Evolutionary conservation across 1,140 invertebrate species (phyloP), one percentile per base, ranked within the genome.

Genomic region (Sycophila sp.): DNA sequence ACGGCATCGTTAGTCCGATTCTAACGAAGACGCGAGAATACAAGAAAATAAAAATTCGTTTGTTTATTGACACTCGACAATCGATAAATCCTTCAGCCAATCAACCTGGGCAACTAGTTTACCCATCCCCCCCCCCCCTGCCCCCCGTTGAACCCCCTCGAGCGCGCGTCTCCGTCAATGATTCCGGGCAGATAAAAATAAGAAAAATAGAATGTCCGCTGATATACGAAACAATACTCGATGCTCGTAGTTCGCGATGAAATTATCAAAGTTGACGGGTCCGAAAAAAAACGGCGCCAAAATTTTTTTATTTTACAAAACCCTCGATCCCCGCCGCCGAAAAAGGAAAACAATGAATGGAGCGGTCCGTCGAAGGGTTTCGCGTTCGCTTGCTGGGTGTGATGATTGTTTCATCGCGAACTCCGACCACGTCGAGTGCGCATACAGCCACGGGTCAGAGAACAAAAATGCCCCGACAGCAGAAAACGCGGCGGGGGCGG

Each of bases 381-480:
- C 26, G n/a, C 34, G 45, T 7, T 30, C 0, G 30, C 24, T 13
- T 24, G 40, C 19, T 38, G 32, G 42, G 24, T 24, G 45, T n/a
- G 62, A 71, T 71, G 60, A 71, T 71, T 71, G 62, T 65, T 71
- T 65, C 40, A 71, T 70, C 32, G 49, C 19, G 59, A 53, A 63
- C 11, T 19, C 45, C 34, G 26, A 36, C 22, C 56, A 59, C 53
- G 66, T 53, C 22, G 30, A 19, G 49, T 19, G 28, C 26, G 13
- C 26, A 34, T n/a, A 53, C 32, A 60, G 26, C 19, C 11, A 28
- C n/a, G 30, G 53, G 40, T 58, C 49, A n/a, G 32, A 60, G 49
- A 68, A 72, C 65, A 75, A 72, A 74, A 66, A 68, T 73, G 53
- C 56, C 63, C 24, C 30, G 76, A 75, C 75, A 73, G 72, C 67